Conservation (phyloP, 2,888 invertebrate genomes). For the Cataglyphis albicans region DNA sequence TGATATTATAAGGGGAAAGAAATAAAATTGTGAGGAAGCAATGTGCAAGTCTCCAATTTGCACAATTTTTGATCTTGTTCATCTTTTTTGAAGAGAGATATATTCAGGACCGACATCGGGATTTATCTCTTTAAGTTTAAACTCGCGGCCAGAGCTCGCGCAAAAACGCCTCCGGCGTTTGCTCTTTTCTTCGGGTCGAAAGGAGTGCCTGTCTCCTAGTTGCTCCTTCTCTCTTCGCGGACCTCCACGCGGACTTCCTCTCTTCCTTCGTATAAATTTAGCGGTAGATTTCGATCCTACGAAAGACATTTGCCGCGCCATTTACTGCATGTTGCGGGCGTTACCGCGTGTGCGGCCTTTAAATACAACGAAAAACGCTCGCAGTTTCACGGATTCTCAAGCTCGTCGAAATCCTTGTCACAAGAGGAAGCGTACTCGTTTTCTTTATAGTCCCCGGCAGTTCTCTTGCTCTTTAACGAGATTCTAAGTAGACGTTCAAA, state of each 20-base stretch:
- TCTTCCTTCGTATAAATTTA: conserved; percentile 76
- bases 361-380: conserved; percentile 39
- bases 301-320: conserved; percentile 74
- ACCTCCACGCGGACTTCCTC: conserved; percentile 35
- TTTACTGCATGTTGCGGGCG: conserved; percentile 64
- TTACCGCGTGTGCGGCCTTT: conserved; percentile 26
- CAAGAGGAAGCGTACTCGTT: not conserved
- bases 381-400: conserved; percentile 21
- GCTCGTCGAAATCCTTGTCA: conserved; percentile 6
- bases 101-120: not conserved
- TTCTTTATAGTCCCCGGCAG: not conserved
- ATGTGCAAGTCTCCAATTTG: no score
- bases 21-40: no score
- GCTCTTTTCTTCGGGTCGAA: conserved; percentile 52
- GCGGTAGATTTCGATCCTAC: conserved; percentile 66
- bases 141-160: not conserved
- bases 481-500: conserved; percentile 20
- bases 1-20: no score
- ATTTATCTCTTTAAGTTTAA: conserved; percentile 45
- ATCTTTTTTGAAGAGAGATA: not conserved
- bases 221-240: conserved; percentile 57
- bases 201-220: not conserved
- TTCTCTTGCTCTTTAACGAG: not conserved
- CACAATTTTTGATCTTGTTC: not conserved
- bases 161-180: conserved; percentile 32